These are phyloP conservation scores for Psix sp. DNA, from an alignment of 1,140 invertebrate species.

Conservation along the genomic window DNA sequence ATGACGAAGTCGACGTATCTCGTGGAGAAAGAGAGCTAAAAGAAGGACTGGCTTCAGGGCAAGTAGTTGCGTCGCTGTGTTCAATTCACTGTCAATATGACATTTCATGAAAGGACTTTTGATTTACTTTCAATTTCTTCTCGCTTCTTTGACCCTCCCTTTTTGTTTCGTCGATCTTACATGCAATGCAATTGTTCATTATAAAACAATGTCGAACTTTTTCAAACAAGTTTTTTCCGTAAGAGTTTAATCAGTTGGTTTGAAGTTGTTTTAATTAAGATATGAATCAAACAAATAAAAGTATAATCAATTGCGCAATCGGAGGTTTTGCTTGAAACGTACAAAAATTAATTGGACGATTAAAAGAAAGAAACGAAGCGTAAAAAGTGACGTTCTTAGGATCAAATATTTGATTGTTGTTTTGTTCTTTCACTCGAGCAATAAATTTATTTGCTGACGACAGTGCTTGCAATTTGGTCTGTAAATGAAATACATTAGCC, in stretches of 20 bases:
- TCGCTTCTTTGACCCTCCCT: too few relatives aligned
- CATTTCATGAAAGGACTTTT: constrained; percentile 7
- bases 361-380: neutral
- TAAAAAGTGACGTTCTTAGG: constrained; percentile 3
- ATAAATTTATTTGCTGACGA: constrained; percentile 42
- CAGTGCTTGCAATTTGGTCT: constrained; percentile 28
- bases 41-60: constrained; percentile 33
- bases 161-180: too few relatives aligned
- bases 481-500: constrained; percentile 40
- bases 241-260: too few relatives aligned
- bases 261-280: too few relatives aligned
- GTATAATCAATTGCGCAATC: too few relatives aligned
- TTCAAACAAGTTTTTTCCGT: too few relatives aligned
- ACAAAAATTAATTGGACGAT: neutral
- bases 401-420: constrained; percentile 38
- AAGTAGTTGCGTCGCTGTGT: constrained; percentile 19
- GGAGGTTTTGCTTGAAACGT: neutral
- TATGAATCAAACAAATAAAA: too few relatives aligned
- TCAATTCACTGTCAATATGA: constrained; percentile 6
- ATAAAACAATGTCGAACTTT: too few relatives aligned
- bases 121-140: neutral
- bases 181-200: too few relatives aligned
- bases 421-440: constrained; percentile 16
- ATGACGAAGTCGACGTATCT: constrained; percentile 62
- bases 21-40: constrained; percentile 33